Conservation (phyloP, 2,888 invertebrate species). For the Drosophila barbarae region DNA sequence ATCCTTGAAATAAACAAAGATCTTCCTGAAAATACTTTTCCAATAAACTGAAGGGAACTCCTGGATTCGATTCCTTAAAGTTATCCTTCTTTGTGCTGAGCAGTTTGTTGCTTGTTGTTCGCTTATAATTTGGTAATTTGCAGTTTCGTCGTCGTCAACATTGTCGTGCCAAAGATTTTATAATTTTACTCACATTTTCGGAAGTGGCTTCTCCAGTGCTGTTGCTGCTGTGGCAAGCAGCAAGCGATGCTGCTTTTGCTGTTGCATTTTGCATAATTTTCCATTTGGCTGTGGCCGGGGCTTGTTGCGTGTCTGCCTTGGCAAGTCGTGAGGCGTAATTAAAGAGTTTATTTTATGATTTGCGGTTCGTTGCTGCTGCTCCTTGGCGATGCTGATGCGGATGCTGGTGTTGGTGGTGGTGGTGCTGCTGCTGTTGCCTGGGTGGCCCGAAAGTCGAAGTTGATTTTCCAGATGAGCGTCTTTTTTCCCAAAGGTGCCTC, state of each 20-base stretch:
- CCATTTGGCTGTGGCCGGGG: constrained; percentile 55
- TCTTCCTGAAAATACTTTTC: not conserved
- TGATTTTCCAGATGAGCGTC: constrained; percentile 70
- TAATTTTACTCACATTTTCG: constrained; percentile 68
- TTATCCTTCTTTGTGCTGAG: constrained; percentile 8
- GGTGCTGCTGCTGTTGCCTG: constrained; percentile 37
- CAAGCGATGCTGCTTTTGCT: constrained; percentile 17
- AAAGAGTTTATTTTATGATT: constrained; percentile 74
- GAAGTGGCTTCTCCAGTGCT: constrained; percentile 50
- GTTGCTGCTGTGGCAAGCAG: constrained; percentile 22
- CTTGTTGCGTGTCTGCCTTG: constrained; percentile 54
- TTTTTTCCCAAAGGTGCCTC: constrained; percentile 60
- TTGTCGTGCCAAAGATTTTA: constrained; percentile 71
- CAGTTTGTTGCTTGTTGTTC: constrained; percentile 46
- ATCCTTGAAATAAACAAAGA: too few species aligned
- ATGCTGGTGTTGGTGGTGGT: constrained; percentile 18
- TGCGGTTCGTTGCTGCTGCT: constrained; percentile 50
- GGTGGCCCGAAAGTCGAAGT: constrained; percentile 64
- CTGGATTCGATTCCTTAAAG: not conserved
- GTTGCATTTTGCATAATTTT: constrained; percentile 71
- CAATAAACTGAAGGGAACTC: not conserved
- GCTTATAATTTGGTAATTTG: constrained; percentile 72
- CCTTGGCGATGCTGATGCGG: constrained; percentile 30
- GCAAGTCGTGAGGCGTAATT: constrained; percentile 72
- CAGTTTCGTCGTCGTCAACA: constrained; percentile 67